A percentile compares a stretch with the other conserved stretches of the same genome.
phyloP scores from a whole-genome alignment of 2,888 invertebrate species.

The Oxytorus armatus region DNA sequence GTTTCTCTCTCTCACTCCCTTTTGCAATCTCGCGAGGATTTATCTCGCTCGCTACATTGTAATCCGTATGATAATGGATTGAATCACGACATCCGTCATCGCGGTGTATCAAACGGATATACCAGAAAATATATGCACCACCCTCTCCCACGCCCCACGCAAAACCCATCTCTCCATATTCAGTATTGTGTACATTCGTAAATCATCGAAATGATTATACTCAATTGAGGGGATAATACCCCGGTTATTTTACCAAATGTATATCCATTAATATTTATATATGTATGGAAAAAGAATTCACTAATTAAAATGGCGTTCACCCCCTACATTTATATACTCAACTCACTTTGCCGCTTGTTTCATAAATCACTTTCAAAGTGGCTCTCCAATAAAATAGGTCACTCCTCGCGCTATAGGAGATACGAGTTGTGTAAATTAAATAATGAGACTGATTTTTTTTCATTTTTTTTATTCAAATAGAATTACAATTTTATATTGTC shows the following conservation, averaged over 20 bases:
- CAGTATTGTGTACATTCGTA: conserved; percentile 41
- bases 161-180: conserved; percentile 19
- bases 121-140: conserved; percentile 57
- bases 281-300: conserved; percentile 12
- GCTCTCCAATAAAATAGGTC: conserved; percentile 2
- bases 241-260: conserved; percentile 37
- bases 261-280: background rate
- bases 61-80: conserved; percentile 72
- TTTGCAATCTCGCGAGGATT: background rate
- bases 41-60: conserved; percentile 28
- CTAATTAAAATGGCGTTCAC: conserved; percentile 34
- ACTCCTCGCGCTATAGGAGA: no score
- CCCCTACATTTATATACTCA: conserved; percentile 10
- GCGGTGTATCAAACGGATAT: conserved; percentile 59
- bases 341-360: no score
- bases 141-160: background rate
- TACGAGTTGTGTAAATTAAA: no score
- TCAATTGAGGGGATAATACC: conserved; percentile 46
- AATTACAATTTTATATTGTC: no score
- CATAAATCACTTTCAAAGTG: conserved; percentile 25
- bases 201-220: conserved; percentile 55
- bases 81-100: conserved; percentile 71
- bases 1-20: conserved; percentile 3
- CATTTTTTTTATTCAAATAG: no score
- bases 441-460: no score